phyloP scores from a whole-genome alignment of 2,113 vertebrate genomes.

The Vicugna pacos region DNA sequence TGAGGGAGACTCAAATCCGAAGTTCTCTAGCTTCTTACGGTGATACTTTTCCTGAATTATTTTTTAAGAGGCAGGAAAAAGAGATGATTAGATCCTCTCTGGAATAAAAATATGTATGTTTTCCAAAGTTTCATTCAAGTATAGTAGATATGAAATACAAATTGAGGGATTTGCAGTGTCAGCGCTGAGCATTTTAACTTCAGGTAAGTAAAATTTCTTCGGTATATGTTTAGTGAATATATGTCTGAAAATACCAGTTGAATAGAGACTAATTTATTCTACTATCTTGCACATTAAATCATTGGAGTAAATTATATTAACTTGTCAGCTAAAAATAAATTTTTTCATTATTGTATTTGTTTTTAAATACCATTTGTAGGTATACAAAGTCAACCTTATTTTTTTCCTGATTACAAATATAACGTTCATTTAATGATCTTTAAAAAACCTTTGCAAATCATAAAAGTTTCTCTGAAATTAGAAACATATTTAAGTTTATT shows the following conservation, averaged over 20 bases:
- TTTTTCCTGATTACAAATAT: neutral
- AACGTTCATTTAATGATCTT: neutral
- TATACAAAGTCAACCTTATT: neutral
- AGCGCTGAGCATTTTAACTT: neutral
- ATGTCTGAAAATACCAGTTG: neutral
- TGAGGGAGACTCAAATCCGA: neutral
- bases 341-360: neutral
- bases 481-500: neutral
- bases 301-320: neutral
- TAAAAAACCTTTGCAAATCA: neutral
- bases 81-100: neutral
- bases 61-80: neutral
- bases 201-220: constrained; percentile 21
- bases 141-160: neutral
- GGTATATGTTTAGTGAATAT: neutral
- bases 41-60: neutral
- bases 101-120: neutral
- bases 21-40: neutral
- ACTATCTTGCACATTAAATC: neutral
- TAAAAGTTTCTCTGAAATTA: neutral
- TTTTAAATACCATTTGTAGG: neutral
- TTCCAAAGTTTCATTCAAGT: neutral
- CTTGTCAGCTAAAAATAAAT: neutral
- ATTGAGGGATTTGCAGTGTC: neutral
- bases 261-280: neutral